Evolutionary conservation across 2,113 vertebrate genomes (phyloP).

Genomic region (Burhinus oedicnemus): DNA sequence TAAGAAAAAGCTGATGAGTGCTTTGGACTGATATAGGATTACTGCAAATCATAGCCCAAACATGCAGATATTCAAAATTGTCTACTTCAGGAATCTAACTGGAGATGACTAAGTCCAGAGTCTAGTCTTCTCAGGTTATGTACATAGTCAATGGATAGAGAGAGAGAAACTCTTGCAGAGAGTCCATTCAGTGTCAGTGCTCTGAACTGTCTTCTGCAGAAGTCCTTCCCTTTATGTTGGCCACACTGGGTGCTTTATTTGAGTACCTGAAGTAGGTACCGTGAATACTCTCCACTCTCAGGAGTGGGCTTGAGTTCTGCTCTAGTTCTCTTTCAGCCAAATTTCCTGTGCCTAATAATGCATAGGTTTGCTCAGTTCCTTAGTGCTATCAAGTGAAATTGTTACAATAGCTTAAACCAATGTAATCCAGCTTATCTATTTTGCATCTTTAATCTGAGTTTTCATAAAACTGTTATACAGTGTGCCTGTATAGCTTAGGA

Average conservation of each 20-base stretch:
- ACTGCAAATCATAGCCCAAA: too few relatives aligned
- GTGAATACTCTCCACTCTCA: neutral
- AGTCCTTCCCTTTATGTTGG: neutral
- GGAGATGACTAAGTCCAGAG: neutral
- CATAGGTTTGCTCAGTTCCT: neutral
- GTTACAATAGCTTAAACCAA: neutral
- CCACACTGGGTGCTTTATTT: neutral
- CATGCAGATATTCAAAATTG: neutral
- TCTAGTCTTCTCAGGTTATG: neutral
- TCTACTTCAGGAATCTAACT: neutral
- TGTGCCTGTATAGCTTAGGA: neutral
- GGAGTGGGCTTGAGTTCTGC: neutral
- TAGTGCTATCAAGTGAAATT: neutral
- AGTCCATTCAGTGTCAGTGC: neutral
- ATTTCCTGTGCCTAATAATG: neutral
- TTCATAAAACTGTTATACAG: neutral
- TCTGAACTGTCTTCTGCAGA: neutral
- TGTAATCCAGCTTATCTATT: neutral
- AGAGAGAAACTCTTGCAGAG: neutral
- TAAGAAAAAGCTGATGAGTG: neutral
- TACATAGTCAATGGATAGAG: neutral
- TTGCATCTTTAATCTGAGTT: neutral
- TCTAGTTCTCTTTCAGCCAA: neutral
- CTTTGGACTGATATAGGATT: neutral
- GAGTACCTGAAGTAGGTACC: neutral